A percentile compares a stretch with the other conserved stretches of the same genome.
These are phyloP conservation scores for Cynopterus brachyotis DNA, from an alignment of 2,113 vertebrate genomes.

Conservation along the genomic window DNA sequence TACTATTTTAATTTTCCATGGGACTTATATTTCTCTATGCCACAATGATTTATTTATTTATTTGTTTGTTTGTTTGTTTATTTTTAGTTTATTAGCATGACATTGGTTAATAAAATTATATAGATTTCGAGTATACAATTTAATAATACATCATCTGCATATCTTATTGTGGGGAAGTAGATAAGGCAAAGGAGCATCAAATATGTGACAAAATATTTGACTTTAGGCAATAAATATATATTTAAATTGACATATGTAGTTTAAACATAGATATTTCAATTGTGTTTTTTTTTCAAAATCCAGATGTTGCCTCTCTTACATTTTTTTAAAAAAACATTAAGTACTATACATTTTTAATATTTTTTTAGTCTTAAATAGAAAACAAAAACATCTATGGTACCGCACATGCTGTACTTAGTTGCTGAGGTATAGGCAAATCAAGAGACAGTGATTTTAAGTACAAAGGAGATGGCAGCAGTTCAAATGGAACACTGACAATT, in stretches of 20 bases:
- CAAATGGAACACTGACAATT: not conserved
- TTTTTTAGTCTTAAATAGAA: conserved; percentile 11
- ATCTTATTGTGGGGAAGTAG: too few relatives aligned
- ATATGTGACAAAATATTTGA: too few relatives aligned
- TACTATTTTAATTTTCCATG: not conserved
- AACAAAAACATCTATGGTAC: not conserved
- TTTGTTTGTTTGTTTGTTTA: too few relatives aligned
- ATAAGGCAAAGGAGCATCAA: too few relatives aligned
- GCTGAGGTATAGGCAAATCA: not conserved
- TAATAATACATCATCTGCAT: too few relatives aligned
- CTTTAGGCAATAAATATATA: not conserved
- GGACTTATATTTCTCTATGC: not conserved
- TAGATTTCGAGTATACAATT: too few relatives aligned
- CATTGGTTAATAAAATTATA: too few relatives aligned
- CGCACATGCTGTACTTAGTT: not conserved
- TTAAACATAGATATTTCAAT: not conserved
- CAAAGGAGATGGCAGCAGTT: not conserved
- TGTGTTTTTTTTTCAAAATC: not conserved
- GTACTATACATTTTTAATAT: not conserved
- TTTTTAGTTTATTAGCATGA: rapidly evolving
- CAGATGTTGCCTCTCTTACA: not conserved
- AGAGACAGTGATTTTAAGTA: not conserved
- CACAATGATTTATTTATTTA: not conserved
- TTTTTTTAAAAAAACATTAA: not conserved
- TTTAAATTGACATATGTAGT: not conserved